These are phyloP conservation scores for Pelecanus crispus DNA, from an alignment of 2,113 vertebrate genomes.

Conservation along the genomic window DNA sequence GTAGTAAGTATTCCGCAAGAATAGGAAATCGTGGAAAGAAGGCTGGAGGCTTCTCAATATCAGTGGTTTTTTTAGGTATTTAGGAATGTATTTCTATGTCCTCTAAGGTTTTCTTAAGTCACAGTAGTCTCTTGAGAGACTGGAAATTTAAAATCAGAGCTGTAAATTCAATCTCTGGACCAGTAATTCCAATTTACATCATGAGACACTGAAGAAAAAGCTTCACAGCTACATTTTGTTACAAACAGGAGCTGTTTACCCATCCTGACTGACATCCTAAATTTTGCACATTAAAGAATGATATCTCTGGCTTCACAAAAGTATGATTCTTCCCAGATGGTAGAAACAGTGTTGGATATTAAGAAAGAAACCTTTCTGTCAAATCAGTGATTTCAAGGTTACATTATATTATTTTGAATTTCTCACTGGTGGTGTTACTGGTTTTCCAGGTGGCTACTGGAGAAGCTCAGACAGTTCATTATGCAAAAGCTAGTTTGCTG, in stretches of 20 bases:
- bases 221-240: neutral
- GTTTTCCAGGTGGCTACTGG: neutral
- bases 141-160: neutral
- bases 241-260: neutral
- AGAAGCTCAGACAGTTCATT: neutral
- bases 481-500: neutral
- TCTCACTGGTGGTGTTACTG: neutral
- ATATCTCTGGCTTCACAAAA: neutral
- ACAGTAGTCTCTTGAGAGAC: neutral
- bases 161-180: slow-evolving; percentile 3
- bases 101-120: neutral
- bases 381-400: slow-evolving; percentile 11
- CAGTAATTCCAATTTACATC: neutral
- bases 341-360: neutral
- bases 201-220: neutral
- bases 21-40: neutral
- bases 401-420: neutral
- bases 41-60: neutral
- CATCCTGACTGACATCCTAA: neutral
- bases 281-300: neutral
- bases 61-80: neutral
- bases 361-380: neutral
- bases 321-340: neutral
- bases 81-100: neutral
- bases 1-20: neutral